These are phyloP conservation scores for Brachionus asplanchnoidis DNA, from an alignment of 1,140 invertebrate genomes.

Conservation along the genomic window DNA sequence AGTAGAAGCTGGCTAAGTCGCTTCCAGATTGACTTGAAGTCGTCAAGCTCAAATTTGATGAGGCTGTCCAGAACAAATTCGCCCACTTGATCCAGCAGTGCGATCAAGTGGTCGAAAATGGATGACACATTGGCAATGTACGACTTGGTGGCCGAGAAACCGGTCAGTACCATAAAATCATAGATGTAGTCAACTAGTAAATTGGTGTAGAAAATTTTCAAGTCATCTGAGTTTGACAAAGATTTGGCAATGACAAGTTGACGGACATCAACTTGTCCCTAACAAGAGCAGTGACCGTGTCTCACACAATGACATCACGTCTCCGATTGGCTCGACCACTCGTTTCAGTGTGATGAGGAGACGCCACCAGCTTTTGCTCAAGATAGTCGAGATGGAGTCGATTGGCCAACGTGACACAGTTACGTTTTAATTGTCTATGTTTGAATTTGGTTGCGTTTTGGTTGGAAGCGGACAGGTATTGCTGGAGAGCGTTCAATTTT, in stretches of 20 bases:
- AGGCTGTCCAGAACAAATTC: background rate
- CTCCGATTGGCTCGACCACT: no score
- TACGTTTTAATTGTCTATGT: no score
- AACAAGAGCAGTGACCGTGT: no score
- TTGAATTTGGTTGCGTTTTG: no score
- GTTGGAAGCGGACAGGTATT: no score
- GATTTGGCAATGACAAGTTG: background rate
- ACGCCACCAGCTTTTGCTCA: no score
- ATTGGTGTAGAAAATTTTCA: constrained; percentile 17
- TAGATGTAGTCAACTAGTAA: background rate
- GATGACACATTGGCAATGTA: background rate
- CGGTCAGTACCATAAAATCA: background rate
- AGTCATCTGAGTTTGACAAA: background rate
- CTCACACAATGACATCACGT: no score
- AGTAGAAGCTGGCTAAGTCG: background rate
- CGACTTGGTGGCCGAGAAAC: background rate
- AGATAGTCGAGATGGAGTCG: no score
- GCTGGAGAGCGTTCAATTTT: no score
- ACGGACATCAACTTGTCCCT: no score
- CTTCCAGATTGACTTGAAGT: constrained; percentile 12
- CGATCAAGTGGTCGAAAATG: background rate
- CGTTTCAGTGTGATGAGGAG: no score
- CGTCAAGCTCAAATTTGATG: background rate
- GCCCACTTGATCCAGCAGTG: background rate
- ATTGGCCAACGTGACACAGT: no score